Base-by-base conservation (phyloP, 2,113 vertebrate genomes). In the Halcyon senegalensis region DNA sequence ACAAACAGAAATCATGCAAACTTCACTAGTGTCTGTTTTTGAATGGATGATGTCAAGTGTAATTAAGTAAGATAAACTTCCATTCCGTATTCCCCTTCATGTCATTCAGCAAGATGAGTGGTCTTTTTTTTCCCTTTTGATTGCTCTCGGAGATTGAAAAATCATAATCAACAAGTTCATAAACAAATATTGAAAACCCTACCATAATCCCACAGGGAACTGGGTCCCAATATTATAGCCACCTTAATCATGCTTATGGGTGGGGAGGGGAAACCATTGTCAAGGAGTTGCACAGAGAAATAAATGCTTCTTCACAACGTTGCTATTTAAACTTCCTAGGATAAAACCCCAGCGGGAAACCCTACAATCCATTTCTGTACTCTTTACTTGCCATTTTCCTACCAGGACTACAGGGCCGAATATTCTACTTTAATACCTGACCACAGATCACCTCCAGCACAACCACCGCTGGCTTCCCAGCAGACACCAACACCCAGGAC, bases 321-420 rank as follows among this genome's bases (percentile, higher is more conserved):
- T 11, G 23, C 7, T 35, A 19, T 41, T 69, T 37, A 35, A 81
- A 24, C 6, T 16, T 37, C n/a, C 0, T 7, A 21, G 8, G 10
- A 12, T 2, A 37, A 50, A 76, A 28, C 5, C 28, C 4, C 13
- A 11, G 3, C 5, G 15, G 37, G 17, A 35, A 69, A 69, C 20
- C 19, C 27, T 16, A 10, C 2, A 4, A 19, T 12, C 5, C 14
- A 3, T 7, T 30, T 16, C 17, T 2, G 7, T 7, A 31, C 7
- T 46, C 25, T 11, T 15, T 4, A 44, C 5, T 17, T 16, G 2
- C 2, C 0, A 0, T 7, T 13, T 3, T 17, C 27, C 6, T 25
- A 3, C 35, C 33, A 7, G 64, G 25, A 30, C 3, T n/a, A 67
- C 10, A 31, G 24, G 35, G 33, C 33, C 21, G 74, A 33, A 19